Conservation (phyloP, 2,888 invertebrate genomes). For the Tryphoninae sp. region DNA sequence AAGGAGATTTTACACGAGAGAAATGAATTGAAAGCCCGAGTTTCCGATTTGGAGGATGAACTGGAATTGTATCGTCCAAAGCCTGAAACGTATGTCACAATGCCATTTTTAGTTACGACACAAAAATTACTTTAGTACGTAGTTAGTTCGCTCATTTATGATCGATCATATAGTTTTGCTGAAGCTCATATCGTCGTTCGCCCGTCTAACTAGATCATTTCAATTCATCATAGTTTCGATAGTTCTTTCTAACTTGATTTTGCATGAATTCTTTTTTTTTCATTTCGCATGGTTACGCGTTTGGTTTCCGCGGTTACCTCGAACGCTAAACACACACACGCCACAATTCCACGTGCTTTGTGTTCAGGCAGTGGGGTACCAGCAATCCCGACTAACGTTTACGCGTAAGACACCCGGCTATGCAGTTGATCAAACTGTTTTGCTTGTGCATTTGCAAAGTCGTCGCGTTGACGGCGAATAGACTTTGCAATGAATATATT, state of each 20-base stretch:
- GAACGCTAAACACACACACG: constrained; percentile 42
- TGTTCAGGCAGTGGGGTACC: constrained; percentile 68
- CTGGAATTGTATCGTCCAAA: constrained; percentile 88
- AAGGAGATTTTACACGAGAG: constrained; percentile 94
- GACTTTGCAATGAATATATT: constrained; percentile 22
- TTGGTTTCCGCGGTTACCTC: constrained; percentile 61
- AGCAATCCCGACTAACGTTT: constrained; percentile 67
- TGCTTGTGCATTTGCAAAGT: constrained; percentile 25
- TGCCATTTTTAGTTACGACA: background rate
- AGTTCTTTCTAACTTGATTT: constrained; percentile 65
- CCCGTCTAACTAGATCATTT: constrained; percentile 1
- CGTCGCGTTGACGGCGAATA: constrained; percentile 4
- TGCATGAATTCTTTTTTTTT: constrained; percentile 62
- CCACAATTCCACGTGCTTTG: constrained; percentile 64
- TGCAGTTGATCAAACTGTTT: constrained; percentile 34
- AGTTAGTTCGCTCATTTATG: background rate
- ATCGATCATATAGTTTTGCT: background rate
- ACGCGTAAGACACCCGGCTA: constrained; percentile 64
- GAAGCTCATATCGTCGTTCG: background rate
- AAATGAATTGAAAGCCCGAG: constrained; percentile 95
- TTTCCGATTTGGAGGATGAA: constrained; percentile 97
- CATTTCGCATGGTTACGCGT: constrained; percentile 65
- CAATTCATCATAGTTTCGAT: constrained; percentile 12
- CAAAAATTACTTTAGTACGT: too few species aligned
- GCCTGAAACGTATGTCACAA: constrained; percentile 80